Evolutionary conservation across 2,113 vertebrate genomes (phyloP), one percentile per base, ranked within the genome.

Genomic region (Axis porcinus): DNA sequence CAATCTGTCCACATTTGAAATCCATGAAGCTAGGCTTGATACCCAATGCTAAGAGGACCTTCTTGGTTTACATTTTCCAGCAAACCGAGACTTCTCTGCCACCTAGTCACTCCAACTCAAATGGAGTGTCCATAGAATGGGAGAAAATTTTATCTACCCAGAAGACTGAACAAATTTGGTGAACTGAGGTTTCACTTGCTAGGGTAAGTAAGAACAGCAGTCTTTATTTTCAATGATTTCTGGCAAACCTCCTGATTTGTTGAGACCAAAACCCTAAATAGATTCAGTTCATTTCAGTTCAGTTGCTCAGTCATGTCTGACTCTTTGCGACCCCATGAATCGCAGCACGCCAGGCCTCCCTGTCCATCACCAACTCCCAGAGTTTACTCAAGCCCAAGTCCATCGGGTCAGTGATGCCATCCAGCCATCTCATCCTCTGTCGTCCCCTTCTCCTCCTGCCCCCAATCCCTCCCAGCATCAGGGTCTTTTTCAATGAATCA

Each of bases 291-390:
- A 67, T 7, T 67, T 67, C 62, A 67, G 33, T 19, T 67, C 33
- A 67, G 33, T 67, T 1, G 1, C 33, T 67, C 33, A 19, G 33
- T 67, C 17, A 1, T 67, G 16, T 67, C 16, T 1, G 4, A 67
- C 33, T n/a, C 33, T 33, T 64, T 67, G 64, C 64, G 4, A 36
- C 64, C 8, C 64, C 64, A 19, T 67, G 64, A n/a, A 36, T 19
- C 8, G 0, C 16, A 67, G 33, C 64, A 67, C 0, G 8, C 8
- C 64, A 67, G 64, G 9, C 16, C 16, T n/a, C 64, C 3, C 64
- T 67, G 16, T 67, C 33, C 64, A 67, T 67, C 64, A 67, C 64
- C 17, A 67, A 67, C 16, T n/a, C 64, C 64, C 7, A 0, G 16
- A 67, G 16, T 67, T 67, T 10, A 19, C 8, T 67, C 64, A 67